Evolutionary conservation across 2,113 vertebrate genomes (phyloP), one percentile per base, ranked within the genome.

Genomic region (Corydoras maculifer): DNA sequence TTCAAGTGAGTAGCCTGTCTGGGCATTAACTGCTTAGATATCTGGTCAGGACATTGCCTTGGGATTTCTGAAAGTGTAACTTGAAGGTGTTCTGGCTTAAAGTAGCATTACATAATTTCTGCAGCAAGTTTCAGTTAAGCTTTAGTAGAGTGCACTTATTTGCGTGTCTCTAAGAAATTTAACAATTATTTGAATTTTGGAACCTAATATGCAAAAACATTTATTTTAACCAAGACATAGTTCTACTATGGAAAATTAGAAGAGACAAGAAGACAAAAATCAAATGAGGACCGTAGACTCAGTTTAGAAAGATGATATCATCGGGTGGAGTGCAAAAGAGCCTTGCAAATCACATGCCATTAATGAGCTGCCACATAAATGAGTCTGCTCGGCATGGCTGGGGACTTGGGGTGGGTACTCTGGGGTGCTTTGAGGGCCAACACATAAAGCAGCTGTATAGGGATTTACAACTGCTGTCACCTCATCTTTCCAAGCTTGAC

Each of bases 341-440:
- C 82, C 79, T 81, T 71, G 83, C 87, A 89, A 88, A 91, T 89
- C 85, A 85, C 80, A 81, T 64, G 25, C 75, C 74, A 81, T 87
- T 89, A 90, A 89, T 82, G 80, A 89, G 87, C 86, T 83, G 81
- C 85, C 88, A 87, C 84, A 65, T 89, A 89, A 91, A 89, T 90
- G 83, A 85, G 81, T 72, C 81, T 77, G 77, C 82, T 58, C 60
- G 49, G 63, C 18, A 13, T 64, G 58, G 48, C 58, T 58, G 62
- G 11, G 58, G 63, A n/a, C 43, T 25, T 48, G 69, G 55, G 30
- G 35, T 57, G 49, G 65, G 14, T 6, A 30, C 11, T 43, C 9
- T n/a, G 12, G 64, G 54, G 70, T 30, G 25, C 18, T 64, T 25
- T 58, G 59, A 58, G 59, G 68, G 62, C 30, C 53, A 54, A 70